Evolutionary conservation across 2,113 vertebrate species (phyloP).

Genomic region (Ceyx margarethae): DNA sequence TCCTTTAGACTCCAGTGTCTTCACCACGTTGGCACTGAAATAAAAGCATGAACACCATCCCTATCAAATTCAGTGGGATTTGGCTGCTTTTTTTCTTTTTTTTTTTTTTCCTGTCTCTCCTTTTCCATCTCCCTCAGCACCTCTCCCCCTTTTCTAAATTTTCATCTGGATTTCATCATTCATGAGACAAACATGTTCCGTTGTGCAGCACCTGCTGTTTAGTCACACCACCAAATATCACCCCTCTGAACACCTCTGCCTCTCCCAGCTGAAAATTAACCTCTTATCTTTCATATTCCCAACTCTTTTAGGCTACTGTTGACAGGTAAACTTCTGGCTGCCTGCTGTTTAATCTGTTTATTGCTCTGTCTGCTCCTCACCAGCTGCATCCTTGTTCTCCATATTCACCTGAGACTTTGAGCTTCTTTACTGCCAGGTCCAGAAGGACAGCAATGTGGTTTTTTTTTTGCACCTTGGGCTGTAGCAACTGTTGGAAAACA

Average conservation of each 20-base stretch:
- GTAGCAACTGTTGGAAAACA: background rate
- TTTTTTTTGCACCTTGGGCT: background rate
- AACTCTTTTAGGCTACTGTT: background rate
- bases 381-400: conserved; percentile 21
- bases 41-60: background rate
- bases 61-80: background rate
- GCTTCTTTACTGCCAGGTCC: background rate
- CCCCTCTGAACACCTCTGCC: background rate
- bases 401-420: background rate
- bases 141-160: background rate
- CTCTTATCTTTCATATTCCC: background rate
- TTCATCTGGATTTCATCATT: background rate
- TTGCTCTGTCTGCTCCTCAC: background rate
- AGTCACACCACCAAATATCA: background rate
- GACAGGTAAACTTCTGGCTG: background rate
- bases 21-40: background rate
- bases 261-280: background rate
- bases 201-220: background rate
- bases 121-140: background rate
- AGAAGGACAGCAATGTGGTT: background rate
- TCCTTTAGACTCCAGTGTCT: background rate
- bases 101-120: background rate
- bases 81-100: background rate
- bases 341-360: background rate
- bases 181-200: background rate